phyloP scores from a whole-genome alignment of 2,113 vertebrate species.

The Vombatus ursinus region DNA sequence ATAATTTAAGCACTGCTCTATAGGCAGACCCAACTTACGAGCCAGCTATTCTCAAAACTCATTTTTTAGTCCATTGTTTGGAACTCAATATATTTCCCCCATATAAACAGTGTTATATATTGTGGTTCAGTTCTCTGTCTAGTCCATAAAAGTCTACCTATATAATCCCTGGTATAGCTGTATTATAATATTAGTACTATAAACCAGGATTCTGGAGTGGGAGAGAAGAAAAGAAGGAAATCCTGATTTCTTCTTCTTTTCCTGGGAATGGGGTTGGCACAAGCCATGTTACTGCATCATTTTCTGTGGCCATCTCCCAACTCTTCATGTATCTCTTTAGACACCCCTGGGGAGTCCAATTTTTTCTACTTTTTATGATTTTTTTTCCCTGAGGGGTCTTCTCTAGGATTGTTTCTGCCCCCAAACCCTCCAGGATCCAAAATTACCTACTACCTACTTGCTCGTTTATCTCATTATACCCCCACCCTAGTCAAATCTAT shows the following conservation, averaged over 20 bases:
- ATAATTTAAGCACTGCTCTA: background rate
- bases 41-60: background rate
- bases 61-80: background rate
- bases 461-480: background rate
- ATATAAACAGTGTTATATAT: background rate
- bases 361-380: background rate
- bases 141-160: background rate
- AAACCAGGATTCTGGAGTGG: background rate
- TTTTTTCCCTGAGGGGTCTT: background rate
- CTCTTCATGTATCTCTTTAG: background rate
- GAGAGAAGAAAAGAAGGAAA: background rate
- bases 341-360: background rate
- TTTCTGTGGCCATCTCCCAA: background rate
- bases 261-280: background rate
- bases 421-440: background rate
- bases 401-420: background rate
- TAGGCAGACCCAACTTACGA: constrained; percentile 10
- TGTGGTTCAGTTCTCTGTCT: background rate
- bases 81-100: background rate
- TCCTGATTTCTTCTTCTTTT: background rate
- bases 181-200: background rate
- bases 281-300: background rate
- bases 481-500: background rate
- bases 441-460: background rate
- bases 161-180: background rate